Evolutionary conservation across 2,113 vertebrate genomes (phyloP).

Genomic region (Pongo pygmaeus): DNA sequence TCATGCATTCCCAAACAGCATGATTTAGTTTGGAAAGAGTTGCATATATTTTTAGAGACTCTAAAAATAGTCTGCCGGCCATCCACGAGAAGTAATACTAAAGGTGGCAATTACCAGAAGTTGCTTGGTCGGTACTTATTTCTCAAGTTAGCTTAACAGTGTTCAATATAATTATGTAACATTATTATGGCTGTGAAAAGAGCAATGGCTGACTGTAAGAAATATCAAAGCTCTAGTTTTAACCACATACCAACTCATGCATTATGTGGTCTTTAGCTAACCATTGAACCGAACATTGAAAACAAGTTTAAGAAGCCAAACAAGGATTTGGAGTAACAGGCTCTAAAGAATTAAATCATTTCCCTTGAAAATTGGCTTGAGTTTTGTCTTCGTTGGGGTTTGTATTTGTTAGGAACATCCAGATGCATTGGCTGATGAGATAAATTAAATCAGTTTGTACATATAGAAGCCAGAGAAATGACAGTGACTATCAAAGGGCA

Average conservation of each 20-base stretch:
- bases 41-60: background rate
- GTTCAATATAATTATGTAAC: background rate
- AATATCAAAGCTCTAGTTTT: background rate
- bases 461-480: background rate
- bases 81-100: background rate
- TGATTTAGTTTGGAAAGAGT: slow-evolving; percentile 30
- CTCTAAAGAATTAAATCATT: background rate
- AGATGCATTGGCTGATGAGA: background rate
- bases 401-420: background rate
- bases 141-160: background rate
- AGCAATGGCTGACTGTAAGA: background rate
- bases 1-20: slow-evolving; percentile 9
- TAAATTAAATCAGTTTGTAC: background rate
- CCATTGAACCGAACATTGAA: background rate
- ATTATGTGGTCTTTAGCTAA: background rate
- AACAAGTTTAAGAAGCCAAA: background rate
- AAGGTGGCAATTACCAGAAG: background rate
- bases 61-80: slow-evolving; percentile 1
- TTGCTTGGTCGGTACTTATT: background rate
- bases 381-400: background rate
- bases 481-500: background rate
- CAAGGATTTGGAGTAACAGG: background rate
- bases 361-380: background rate
- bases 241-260: background rate
- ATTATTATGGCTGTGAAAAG: background rate